A percentile compares a stretch with the other conserved stretches of the same genome.
Conservation (phyloP, 1,140 invertebrate species). For the Drosophila elegans region DNA sequence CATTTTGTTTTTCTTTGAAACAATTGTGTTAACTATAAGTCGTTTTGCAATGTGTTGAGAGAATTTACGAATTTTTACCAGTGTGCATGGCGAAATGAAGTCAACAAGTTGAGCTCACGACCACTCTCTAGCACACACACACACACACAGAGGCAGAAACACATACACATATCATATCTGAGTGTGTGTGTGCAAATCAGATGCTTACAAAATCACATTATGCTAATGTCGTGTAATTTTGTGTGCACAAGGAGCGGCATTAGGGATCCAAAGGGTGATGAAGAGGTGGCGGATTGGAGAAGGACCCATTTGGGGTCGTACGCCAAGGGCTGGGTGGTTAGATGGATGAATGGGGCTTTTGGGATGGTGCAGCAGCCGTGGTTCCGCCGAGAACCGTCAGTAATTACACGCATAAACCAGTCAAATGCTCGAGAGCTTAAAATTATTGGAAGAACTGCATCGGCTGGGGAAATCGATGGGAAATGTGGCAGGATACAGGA, state of each 20-base stretch:
- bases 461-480: constrained; percentile 5
- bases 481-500: not conserved
- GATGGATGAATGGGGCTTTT: too few species aligned
- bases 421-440: constrained; percentile 52
- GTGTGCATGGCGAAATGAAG: constrained; percentile 36
- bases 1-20: too few species aligned
- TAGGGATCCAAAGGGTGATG: constrained; percentile 14
- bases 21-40: too few species aligned
- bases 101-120: constrained; percentile 48
- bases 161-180: constrained; percentile 26
- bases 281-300: too few species aligned
- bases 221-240: constrained; percentile 73
- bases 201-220: constrained; percentile 74
- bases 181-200: constrained; percentile 60
- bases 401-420: constrained; percentile 74
- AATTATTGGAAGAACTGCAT: constrained; percentile 57
- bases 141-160: constrained; percentile 1
- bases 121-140: constrained; percentile 7
- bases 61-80: constrained; percentile 6
- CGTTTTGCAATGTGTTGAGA: too few species aligned
- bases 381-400: constrained; percentile 32
- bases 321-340: constrained; percentile 23
- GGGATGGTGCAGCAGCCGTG: constrained; percentile 2
- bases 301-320: constrained; percentile 18
- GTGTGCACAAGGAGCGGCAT: constrained; percentile 52